These are phyloP conservation scores for Branchellion lobata DNA, from an alignment of 2,888 invertebrate species.

Conservation along the genomic window DNA sequence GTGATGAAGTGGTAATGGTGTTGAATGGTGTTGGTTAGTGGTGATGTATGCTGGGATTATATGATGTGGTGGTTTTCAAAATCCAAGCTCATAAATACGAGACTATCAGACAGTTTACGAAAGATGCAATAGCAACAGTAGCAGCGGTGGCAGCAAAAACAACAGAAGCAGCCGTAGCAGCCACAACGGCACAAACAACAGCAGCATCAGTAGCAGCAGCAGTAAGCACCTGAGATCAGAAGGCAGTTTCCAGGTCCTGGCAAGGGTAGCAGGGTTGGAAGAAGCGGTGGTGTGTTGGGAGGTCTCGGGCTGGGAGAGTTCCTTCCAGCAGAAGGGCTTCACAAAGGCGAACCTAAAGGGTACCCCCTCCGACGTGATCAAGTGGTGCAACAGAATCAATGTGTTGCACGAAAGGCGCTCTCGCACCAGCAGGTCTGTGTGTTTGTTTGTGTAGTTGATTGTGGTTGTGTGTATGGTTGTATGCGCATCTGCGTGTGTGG, in stretches of 20 bases:
- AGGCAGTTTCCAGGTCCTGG: constrained; percentile 10
- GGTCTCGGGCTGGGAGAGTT: not conserved
- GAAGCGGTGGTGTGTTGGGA: not conserved
- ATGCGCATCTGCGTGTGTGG: too few species aligned
- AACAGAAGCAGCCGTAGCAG: too few species aligned
- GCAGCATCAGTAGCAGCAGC: too few species aligned
- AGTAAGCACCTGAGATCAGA: too few species aligned
- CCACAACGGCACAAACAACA: too few species aligned
- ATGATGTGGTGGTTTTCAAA: not conserved
- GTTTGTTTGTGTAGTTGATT: not conserved
- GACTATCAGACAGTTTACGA: too few species aligned
- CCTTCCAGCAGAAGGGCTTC: constrained; percentile 13
- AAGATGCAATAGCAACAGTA: too few species aligned
- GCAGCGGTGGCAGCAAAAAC: too few species aligned
- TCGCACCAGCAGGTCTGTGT: not conserved
- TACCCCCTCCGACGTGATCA: not conserved
- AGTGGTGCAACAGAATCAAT: not conserved
- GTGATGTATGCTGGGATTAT: constrained; percentile 7
- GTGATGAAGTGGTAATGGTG: constrained; percentile 32
- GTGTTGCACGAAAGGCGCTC: not conserved
- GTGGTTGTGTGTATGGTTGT: not conserved
- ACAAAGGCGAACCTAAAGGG: not conserved
- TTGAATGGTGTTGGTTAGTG: too few species aligned
- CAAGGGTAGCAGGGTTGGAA: not conserved
- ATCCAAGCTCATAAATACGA: too few species aligned